Evolutionary conservation across 2,797 vertebrate genomes (phyloP), one percentile per base, ranked within the genome.

Genomic region (Eleutherodactylus coqui): DNA sequence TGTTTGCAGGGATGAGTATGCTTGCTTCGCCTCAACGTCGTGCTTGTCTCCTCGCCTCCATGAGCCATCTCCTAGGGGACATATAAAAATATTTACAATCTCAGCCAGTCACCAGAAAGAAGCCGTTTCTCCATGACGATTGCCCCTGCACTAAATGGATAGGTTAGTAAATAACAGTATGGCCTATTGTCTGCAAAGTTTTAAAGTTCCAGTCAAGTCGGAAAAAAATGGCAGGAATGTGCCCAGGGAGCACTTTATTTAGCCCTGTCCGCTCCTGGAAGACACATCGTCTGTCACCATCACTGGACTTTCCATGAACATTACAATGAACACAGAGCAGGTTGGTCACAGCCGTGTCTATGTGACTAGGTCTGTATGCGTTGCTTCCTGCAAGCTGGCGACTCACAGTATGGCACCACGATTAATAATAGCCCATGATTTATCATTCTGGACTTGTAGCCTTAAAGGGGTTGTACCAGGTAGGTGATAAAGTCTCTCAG

Each of bases 31-130:
- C 79, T 97, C 97, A 19, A 91, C 91, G 90, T 99, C 98, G 16
- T 96, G 91, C 90, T 96, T 95, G 92, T 99, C 97, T 88, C 96
- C 97, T 94, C 97, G 95, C 93, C 90, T 96, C 98, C 98, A 99
- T 0, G 97, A 98, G 49, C 98, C 97, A 88, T 99, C 96, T 79
- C 98, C 98, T 99, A 91, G 36, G 87, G 89, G 89, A 89, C 80
- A 89, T 93, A 91, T 75, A 86, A 90, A 91, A 90, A 86, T 83
- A 91, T 92, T 92, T 92, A 89, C 84, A 89, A 88, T 90, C 88
- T 89, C 84, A 88, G 89, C 85, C 76, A 83, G 84, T 77, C 83
- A 89, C 51, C 87, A 89, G 77, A 89, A 90, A 80, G 82, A 78
- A 62, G 49, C 11, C 79, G 29, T 89, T 88, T 89, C 93, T 75